Evolutionary conservation across 2,888 invertebrate species (phyloP).

Genomic region (Iphiclides podalirius): DNA sequence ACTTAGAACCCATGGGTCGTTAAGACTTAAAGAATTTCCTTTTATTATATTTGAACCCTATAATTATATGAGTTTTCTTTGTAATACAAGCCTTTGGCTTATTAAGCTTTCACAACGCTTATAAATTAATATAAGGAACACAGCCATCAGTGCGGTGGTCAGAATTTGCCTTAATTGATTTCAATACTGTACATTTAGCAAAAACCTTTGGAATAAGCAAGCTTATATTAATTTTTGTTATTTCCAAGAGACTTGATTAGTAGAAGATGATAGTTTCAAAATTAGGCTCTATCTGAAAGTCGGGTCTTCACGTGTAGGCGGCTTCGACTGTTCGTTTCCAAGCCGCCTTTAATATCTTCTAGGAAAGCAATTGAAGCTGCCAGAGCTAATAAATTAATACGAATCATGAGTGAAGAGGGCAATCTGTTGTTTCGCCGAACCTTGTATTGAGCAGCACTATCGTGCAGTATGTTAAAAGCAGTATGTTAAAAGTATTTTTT

Average conservation of each 20-base stretch:
- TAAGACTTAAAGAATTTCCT: conserved; percentile 12
- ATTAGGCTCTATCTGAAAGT: too few relatives aligned
- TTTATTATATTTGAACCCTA: conserved; percentile 11
- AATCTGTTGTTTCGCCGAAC: background rate
- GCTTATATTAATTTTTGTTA: too few relatives aligned
- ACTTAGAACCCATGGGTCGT: conserved; percentile 20
- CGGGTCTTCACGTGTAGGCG: background rate
- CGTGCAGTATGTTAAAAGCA: too few relatives aligned
- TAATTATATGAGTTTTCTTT: background rate
- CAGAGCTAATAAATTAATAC: conserved; percentile 12
- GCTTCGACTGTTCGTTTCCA: background rate
- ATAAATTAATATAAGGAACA: background rate
- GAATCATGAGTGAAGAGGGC: background rate
- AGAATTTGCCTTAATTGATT: background rate
- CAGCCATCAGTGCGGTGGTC: background rate
- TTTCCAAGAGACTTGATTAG: too few relatives aligned
- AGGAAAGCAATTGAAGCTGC: conserved; percentile 16
- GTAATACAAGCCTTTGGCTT: background rate
- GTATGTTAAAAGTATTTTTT: too few relatives aligned
- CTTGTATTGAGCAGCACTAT: conserved; percentile 2
- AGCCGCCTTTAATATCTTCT: conserved; percentile 17
- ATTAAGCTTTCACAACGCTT: background rate
- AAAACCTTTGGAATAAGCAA: background rate
- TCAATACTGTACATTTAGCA: background rate
- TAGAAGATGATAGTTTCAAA: too few relatives aligned